Evolutionary conservation across 2,797 vertebrate species (phyloP).

Genomic region (Lemur catta): DNA sequence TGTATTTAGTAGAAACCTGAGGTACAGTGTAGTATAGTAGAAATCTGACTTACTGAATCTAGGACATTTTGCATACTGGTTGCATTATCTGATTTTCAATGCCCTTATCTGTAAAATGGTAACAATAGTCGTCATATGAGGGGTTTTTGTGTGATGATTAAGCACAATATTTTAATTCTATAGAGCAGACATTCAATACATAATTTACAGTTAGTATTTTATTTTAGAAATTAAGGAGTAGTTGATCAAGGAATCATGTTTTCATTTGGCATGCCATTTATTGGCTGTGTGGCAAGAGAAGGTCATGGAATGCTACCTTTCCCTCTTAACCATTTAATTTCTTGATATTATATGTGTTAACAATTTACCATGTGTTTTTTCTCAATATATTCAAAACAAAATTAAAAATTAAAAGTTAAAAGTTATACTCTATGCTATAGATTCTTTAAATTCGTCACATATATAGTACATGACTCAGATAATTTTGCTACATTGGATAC

Average conservation of each 20-base stretch:
- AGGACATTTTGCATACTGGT: neutral
- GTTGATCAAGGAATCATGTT: neutral
- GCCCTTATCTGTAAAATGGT: neutral
- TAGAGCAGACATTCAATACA: neutral
- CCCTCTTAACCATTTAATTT: neutral
- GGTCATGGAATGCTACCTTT: neutral
- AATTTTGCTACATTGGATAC: neutral
- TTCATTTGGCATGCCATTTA: neutral
- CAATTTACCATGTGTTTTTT: neutral
- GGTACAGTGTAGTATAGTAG: neutral
- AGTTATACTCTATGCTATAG: neutral
- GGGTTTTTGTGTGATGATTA: neutral
- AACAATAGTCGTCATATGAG: neutral
- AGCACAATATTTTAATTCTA: neutral
- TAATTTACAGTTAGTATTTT: neutral
- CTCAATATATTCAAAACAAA: neutral
- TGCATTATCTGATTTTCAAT: neutral
- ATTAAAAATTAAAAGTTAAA: neutral
- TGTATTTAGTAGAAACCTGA: neutral
- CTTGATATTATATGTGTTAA: neutral
- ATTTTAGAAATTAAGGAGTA: neutral
- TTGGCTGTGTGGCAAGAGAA: neutral
- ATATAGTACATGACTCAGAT: neutral
- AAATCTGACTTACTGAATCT: neutral
- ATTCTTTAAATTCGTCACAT: neutral